These are phyloP conservation scores for Drosophila pachea DNA, from an alignment of 1,140 invertebrate species.

Conservation along the genomic window DNA sequence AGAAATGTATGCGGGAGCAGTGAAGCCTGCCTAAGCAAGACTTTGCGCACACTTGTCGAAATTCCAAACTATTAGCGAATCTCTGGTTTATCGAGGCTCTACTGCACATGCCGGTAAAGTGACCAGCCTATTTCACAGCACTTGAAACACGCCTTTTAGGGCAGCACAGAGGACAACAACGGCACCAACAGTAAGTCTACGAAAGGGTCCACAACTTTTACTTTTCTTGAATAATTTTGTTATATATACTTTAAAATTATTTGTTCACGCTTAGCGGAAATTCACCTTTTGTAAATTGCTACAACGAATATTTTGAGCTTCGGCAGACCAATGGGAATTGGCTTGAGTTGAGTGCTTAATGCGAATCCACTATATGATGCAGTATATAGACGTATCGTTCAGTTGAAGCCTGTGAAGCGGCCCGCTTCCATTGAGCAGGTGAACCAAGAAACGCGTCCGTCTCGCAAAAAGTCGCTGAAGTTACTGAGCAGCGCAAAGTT, in stretches of 20 bases:
- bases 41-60: no score
- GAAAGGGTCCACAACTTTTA: constrained; percentile 40
- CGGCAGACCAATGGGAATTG: constrained; percentile 16
- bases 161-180: constrained; percentile 40
- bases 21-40: no score
- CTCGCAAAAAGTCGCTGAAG: constrained; percentile 75
- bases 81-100: no score
- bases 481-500: constrained; percentile 61
- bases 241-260: background rate
- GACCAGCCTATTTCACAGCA: constrained; percentile 25
- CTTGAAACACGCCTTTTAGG: constrained; percentile 24
- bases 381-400: constrained; percentile 43
- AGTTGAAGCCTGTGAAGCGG: constrained; percentile 35
- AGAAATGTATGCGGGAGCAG: background rate
- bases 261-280: constrained; percentile 14
- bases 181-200: background rate
- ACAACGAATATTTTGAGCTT: constrained; percentile 21
- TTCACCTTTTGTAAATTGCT: constrained; percentile 45
- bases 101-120: background rate
- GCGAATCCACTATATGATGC: constrained; percentile 33
- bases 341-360: constrained; percentile 5
- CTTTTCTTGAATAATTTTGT: constrained; percentile 13
- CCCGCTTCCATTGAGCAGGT: constrained; percentile 5
- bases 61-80: no score
- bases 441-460: constrained; percentile 60